Base-by-base conservation (phyloP, 2,888 invertebrate species). In the Dyspetes luteomarginatus region DNA sequence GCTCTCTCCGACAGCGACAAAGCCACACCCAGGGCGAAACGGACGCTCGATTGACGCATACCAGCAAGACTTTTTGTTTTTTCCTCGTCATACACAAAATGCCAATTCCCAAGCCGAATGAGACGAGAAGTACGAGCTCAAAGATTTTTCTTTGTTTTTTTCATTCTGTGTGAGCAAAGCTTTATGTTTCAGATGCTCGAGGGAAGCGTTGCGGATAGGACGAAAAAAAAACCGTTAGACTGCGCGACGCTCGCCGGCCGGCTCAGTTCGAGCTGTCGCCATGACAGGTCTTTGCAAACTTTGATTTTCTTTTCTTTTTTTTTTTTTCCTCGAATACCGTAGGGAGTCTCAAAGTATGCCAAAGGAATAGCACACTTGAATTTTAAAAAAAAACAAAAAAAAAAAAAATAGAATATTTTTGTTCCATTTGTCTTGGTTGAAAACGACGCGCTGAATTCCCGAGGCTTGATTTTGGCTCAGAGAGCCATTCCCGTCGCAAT, bases 1-100 rank as follows among this genome's bases (percentile, higher is more conserved):
- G 24, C 56, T 12, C 22, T 55, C 68, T 24, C 43, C 55, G 15
- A 26, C 82, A n/a, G n/a, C 78, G 74, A 50, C 62, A 86, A n/a
- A 84, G 90, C 90, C 90, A 90, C 90, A 89, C 90, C 90, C 90
- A 87, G 81, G 75, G n/a, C 79, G 41, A 62, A 71, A 81, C 68
- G 48, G 50, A 69, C 74, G 68, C 55, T 60, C 43, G 2, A 36
- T 7, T 15, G 48, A 58, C 74, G 74, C 71, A 64, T 79, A 41
- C 69, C 22, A 26, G 3, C 3, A 28, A 62, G 2, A 22, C 52
- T 71, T 75, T 3, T 62, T 75, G 67, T 65, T 41, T 4, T 28
- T 45, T 41, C 9, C 4, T 41, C 28, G 45, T 55, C 50, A 55
- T 68, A 19, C 52, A 24, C n/a, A 28, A 58, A 64, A 56, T 50